phyloP scores from a whole-genome alignment of 2,797 vertebrate genomes.

The Delichon dasypus region DNA sequence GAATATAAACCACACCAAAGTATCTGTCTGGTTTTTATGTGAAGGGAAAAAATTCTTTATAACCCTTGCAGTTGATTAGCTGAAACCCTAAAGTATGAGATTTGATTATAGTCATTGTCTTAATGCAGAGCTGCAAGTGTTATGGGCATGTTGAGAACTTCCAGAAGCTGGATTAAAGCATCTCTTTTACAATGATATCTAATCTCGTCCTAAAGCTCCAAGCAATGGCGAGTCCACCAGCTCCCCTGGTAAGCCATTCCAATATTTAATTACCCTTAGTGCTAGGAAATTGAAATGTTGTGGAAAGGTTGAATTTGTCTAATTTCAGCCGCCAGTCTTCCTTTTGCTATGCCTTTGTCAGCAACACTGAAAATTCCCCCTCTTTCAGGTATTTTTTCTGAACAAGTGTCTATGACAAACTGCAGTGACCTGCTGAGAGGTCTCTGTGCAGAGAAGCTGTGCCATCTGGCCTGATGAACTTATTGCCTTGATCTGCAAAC shows the following conservation, averaged over 20 bases:
- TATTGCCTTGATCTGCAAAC: background rate
- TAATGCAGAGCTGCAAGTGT: conserved; percentile 71
- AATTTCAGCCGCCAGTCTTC: conserved; percentile 59
- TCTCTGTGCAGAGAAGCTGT: background rate
- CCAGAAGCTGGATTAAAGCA: conserved; percentile 73
- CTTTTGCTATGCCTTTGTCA: conserved; percentile 58
- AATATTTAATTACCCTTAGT: conserved; percentile 69
- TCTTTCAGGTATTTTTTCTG: background rate
- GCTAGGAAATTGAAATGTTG: conserved; percentile 60
- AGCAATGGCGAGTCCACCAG: conserved; percentile 70
- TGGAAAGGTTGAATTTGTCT: conserved; percentile 50
- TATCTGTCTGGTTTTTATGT: conserved; percentile 33
- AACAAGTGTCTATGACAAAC: background rate
- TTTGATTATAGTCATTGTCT: conserved; percentile 74
- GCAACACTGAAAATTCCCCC: conserved; percentile 13
- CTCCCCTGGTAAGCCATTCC: conserved; percentile 70
- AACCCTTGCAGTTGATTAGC: conserved; percentile 63
- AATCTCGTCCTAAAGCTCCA: conserved; percentile 71
- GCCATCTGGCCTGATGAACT: background rate
- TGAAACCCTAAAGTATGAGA: conserved; percentile 60
- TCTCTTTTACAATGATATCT: conserved; percentile 72
- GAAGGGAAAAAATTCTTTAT: conserved; percentile 37
- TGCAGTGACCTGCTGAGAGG: background rate
- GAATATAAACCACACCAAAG: background rate
- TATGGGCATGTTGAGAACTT: conserved; percentile 72